Percentiles rank a stretch among this genome's conserved stretches.
Conservation (phyloP, 2,888 invertebrate species). For the Gymnocheta viridis region DNA sequence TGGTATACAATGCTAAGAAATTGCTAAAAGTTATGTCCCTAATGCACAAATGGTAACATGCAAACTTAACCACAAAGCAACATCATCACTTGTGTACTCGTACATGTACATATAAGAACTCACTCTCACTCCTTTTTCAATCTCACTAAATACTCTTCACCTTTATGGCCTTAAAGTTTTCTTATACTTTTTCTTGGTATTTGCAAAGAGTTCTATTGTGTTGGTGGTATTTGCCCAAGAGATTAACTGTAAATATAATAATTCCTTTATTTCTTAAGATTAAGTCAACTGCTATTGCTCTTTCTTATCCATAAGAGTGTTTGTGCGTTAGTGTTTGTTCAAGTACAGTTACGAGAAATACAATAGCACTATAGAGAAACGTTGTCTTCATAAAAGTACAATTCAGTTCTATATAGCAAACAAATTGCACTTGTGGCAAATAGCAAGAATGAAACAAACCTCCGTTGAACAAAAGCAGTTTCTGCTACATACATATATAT, state of each 20-base stretch:
- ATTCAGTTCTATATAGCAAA: too few species aligned
- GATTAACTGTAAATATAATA: slow-evolving; percentile 80
- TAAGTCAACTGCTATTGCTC: slow-evolving; percentile 76
- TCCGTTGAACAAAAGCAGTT: too few species aligned
- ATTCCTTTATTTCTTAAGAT: slow-evolving; percentile 79
- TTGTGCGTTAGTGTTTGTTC: neutral
- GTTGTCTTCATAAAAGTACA: too few species aligned
- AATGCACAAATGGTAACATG: slow-evolving; percentile 13
- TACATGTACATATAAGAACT: neutral
- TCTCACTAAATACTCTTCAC: slow-evolving; percentile 22
- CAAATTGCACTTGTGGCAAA: too few species aligned
- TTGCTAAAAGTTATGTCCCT: neutral
- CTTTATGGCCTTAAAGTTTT: slow-evolving; percentile 60
- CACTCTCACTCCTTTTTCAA: neutral
- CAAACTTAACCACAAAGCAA: slow-evolving; percentile 35
- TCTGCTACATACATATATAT: too few species aligned
- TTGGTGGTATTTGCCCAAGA: slow-evolving; percentile 78
- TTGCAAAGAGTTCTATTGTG: slow-evolving; percentile 50
- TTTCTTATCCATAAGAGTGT: slow-evolving; percentile 23
- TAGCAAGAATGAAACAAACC: too few species aligned
- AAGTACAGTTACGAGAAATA: too few species aligned
- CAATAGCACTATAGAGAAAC: too few species aligned
- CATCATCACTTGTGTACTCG: slow-evolving; percentile 14
- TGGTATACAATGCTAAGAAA: too few species aligned
- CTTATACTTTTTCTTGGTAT: slow-evolving; percentile 11